phyloP scores from a whole-genome alignment of 2,888 invertebrate species.

The Eurytoma californica region DNA sequence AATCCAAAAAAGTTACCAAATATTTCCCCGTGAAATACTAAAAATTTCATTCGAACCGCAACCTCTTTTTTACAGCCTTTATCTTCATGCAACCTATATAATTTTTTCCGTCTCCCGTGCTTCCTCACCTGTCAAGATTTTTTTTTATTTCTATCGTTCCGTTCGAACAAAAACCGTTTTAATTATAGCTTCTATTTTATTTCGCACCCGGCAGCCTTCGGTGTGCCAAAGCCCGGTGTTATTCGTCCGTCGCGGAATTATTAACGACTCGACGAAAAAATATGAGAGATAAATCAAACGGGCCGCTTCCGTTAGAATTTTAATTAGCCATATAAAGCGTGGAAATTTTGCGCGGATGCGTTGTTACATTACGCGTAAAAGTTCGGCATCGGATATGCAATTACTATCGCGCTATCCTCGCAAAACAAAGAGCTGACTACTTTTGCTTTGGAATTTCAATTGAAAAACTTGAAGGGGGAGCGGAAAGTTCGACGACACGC shows the following conservation, averaged over 20 bases:
- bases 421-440: background rate
- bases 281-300: conserved; percentile 31
- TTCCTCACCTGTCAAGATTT: background rate
- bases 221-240: conserved; percentile 2
- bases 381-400: conserved; percentile 8
- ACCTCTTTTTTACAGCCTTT: too few relatives aligned
- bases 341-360: conserved; percentile 11
- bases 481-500: background rate
- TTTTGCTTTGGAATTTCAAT: too few relatives aligned
- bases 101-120: background rate
- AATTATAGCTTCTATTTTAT: conserved; percentile 20
- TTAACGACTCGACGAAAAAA: background rate
- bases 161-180: conserved; percentile 17
- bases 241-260: background rate
- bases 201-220: background rate
- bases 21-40: too few relatives aligned
- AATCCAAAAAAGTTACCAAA: too few relatives aligned
- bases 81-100: too few relatives aligned
- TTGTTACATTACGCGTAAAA: conserved; percentile 20
- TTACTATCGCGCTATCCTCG: background rate
- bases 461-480: background rate
- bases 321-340: conserved; percentile 26
- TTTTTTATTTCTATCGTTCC: background rate
- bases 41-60: too few relatives aligned
- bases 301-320: conserved; percentile 40